phyloP scores from a whole-genome alignment of 2,797 vertebrate genomes.

The Leptodactylus fallax region DNA sequence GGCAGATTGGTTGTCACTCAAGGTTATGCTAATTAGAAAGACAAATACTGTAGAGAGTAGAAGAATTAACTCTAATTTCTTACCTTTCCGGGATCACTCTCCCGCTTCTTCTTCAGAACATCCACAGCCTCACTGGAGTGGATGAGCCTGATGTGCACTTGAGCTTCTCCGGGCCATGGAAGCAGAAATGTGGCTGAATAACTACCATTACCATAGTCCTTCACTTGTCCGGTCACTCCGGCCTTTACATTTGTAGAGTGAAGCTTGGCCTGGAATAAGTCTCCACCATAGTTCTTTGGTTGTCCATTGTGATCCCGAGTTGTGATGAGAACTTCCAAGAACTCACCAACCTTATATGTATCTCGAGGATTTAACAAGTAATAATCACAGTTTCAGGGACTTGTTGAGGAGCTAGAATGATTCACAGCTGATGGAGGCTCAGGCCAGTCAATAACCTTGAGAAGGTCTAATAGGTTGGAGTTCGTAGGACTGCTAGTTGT shows the following conservation, averaged over 20 bases:
- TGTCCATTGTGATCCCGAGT: conserved; percentile 66
- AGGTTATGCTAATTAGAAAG: too few relatives aligned
- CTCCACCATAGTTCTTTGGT: conserved; percentile 68
- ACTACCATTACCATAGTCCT: conserved; percentile 69
- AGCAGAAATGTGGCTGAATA: conserved; percentile 68
- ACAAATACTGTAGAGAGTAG: too few relatives aligned
- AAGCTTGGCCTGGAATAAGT: conserved; percentile 70
- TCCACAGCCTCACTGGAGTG: conserved; percentile 8
- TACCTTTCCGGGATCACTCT: background rate
- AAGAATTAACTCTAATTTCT: too few relatives aligned
- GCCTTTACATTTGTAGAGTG: conserved; percentile 65
- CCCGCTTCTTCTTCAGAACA: conserved; percentile 2
- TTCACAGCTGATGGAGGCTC: background rate
- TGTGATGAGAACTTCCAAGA: conserved; percentile 63
- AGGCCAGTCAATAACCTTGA: conserved; percentile 29
- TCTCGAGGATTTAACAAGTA: conserved; percentile 45
- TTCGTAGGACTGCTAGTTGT: background rate
- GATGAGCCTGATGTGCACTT: conserved; percentile 66
- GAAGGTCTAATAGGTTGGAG: background rate
- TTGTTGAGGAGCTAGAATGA: conserved; percentile 9
- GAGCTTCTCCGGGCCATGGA: conserved; percentile 68
- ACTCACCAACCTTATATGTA: conserved; percentile 65
- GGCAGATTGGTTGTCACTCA: too few relatives aligned
- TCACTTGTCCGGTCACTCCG: conserved; percentile 66
- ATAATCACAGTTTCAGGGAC: conserved; percentile 55